A percentile compares a stretch with the other conserved stretches of the same genome.
Evolutionary conservation across 2,797 vertebrate species (phyloP).

Genomic region (Buceros bicornis): DNA sequence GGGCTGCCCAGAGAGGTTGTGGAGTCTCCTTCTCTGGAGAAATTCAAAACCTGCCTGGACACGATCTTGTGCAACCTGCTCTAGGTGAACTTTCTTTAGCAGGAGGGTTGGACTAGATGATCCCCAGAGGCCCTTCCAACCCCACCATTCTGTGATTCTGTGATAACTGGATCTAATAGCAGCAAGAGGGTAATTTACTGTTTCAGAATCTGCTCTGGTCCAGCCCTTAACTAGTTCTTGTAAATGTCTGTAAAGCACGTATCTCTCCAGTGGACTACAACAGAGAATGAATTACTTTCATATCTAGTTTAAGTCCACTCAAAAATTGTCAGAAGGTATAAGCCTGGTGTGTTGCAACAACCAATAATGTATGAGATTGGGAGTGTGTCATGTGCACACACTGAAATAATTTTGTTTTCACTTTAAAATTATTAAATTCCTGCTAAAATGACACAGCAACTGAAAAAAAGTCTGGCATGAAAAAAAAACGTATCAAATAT

Average conservation of each 20-base stretch:
- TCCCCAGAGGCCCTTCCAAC: too few relatives aligned
- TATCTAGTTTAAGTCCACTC: neutral
- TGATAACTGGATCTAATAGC: neutral
- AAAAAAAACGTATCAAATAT: neutral
- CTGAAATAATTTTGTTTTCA: neutral
- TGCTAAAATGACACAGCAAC: neutral
- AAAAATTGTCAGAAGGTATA: neutral
- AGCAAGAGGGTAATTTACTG: neutral
- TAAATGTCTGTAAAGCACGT: neutral
- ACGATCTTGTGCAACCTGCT: too few relatives aligned
- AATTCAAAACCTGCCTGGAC: too few relatives aligned
- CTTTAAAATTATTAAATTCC: neutral
- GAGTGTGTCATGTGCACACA: neutral
- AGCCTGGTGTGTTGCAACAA: neutral
- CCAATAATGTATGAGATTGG: neutral
- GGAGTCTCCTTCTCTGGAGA: too few relatives aligned
- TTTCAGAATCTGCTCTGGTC: neutral
- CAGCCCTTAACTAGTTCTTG: neutral
- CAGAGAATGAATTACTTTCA: neutral
- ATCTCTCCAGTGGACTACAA: neutral
- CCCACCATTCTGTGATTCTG: too few relatives aligned
- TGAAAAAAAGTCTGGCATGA: neutral
- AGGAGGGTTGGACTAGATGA: too few relatives aligned
- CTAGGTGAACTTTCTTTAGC: too few relatives aligned
- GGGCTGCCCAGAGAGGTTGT: too few relatives aligned